A percentile compares a stretch with the other conserved stretches of the same genome.
phyloP scores from a whole-genome alignment of 2,888 invertebrate species.

The Glaucopsyche alexis region DNA sequence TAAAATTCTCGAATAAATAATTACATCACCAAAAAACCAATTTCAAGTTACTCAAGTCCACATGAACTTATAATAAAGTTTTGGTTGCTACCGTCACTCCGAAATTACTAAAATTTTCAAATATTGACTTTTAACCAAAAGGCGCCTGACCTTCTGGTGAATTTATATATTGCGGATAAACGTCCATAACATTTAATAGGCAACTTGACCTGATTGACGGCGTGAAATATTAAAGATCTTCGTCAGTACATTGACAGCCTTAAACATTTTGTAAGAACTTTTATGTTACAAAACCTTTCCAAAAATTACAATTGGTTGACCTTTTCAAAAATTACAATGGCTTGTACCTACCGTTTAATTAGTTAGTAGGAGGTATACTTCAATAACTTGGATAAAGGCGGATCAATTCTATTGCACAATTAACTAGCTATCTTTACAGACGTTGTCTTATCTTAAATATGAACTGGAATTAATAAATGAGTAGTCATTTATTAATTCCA shows the following conservation, averaged over 20 bases:
- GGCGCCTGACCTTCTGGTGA: not conserved
- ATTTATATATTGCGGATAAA: not conserved
- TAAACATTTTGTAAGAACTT: not conserved
- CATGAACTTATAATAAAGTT: no score
- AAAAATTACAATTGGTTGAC: not conserved
- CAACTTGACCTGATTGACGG: not conserved
- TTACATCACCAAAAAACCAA: no score
- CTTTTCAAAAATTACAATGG: not conserved
- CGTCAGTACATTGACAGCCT: slow-evolving; percentile 9
- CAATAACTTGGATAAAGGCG: no score
- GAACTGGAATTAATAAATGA: no score
- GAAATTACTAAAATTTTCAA: not conserved
- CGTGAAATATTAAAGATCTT: not conserved
- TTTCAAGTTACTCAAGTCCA: no score
- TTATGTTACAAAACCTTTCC: not conserved
- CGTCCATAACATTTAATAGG: not conserved
- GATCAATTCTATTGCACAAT: no score
- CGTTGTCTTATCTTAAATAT: no score
- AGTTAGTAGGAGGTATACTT: no score
- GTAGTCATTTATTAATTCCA: no score
- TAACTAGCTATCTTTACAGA: no score
- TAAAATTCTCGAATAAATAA: no score
- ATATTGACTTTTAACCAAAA: not conserved
- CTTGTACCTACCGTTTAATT: not conserved
- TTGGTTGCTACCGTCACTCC: no score